Conservation (phyloP, 2,888 invertebrate genomes). For the Thymelicus sylvestris region DNA sequence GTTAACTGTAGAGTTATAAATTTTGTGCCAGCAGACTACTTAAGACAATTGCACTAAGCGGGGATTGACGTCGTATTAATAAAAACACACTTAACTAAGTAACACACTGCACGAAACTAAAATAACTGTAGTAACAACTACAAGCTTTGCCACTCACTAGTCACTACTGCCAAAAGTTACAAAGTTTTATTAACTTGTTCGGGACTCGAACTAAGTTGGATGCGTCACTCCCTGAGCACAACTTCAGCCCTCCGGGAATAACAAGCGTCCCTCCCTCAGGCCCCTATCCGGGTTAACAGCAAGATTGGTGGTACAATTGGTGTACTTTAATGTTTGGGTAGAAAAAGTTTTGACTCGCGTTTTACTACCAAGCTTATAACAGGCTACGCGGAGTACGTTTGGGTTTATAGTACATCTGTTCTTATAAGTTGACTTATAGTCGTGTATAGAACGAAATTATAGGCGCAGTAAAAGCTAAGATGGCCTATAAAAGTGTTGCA, state of each 20-base stretch:
- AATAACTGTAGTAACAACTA: constrained; percentile 37
- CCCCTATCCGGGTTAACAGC: constrained; percentile 12
- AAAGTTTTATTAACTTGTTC: constrained; percentile 39
- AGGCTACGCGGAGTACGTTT: no score
- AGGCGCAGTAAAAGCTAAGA: no score
- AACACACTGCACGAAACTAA: not conserved
- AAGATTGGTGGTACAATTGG: constrained; percentile 7
- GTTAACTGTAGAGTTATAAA: no score
- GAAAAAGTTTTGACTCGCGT: constrained; percentile 21
- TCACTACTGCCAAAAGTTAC: constrained; percentile 56
- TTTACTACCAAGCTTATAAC: no score
- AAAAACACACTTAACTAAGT: not conserved
- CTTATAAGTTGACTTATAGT: no score
- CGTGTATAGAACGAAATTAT: no score
- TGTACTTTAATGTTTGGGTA: constrained; percentile 10
- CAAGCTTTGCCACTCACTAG: constrained; percentile 64
- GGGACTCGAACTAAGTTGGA: constrained; percentile 17
- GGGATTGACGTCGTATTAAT: not conserved
- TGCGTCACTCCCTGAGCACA: constrained; percentile 18
- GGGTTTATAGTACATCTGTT: no score
- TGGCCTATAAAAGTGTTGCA: no score
- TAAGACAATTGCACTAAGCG: not conserved
- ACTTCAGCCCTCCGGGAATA: constrained; percentile 26
- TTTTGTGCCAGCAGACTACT: not conserved
- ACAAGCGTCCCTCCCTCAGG: not conserved